Percentiles rank a stretch among this genome's conserved stretches.
These are phyloP conservation scores for Lapara coniferarum DNA, from an alignment of 2,888 invertebrate species.

Conservation along the genomic window DNA sequence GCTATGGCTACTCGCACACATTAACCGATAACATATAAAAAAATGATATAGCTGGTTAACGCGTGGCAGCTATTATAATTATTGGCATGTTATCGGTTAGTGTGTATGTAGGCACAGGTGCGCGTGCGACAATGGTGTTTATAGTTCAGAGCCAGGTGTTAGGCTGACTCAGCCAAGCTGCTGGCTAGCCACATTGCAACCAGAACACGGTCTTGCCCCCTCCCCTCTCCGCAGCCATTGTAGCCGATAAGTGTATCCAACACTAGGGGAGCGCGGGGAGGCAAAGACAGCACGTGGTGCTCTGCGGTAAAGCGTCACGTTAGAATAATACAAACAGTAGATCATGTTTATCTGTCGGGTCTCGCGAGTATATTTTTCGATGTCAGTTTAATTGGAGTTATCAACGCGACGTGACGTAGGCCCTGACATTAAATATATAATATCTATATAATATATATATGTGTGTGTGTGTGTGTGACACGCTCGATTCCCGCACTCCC, in stretches of 20 bases:
- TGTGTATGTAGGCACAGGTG: conserved; percentile 15
- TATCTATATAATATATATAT: not conserved
- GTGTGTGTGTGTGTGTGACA: not conserved
- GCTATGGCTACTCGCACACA: too few relatives aligned
- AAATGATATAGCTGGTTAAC: too few relatives aligned
- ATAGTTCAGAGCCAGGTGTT: conserved; percentile 27
- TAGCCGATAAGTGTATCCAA: conserved; percentile 23
- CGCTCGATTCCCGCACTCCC: too few relatives aligned
- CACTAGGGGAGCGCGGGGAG: not conserved
- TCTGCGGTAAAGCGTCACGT: not conserved
- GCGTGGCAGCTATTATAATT: too few relatives aligned
- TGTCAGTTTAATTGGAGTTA: not conserved
- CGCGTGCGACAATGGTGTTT: conserved; percentile 49
- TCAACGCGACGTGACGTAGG: not conserved
- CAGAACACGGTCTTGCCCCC: too few relatives aligned
- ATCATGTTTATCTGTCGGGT: not conserved
- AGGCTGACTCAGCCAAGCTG: conserved; percentile 4
- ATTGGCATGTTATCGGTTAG: conserved; percentile 8
- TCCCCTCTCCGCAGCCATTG: conserved; percentile 42
- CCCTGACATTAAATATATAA: not conserved
- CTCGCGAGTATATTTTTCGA: not conserved
- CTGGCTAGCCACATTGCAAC: too few relatives aligned
- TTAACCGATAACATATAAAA: too few relatives aligned
- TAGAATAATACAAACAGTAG: not conserved
- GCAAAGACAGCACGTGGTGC: not conserved